These are phyloP conservation scores for Sicus ferrugineus DNA, from an alignment of 2,888 invertebrate species.

Conservation along the genomic window DNA sequence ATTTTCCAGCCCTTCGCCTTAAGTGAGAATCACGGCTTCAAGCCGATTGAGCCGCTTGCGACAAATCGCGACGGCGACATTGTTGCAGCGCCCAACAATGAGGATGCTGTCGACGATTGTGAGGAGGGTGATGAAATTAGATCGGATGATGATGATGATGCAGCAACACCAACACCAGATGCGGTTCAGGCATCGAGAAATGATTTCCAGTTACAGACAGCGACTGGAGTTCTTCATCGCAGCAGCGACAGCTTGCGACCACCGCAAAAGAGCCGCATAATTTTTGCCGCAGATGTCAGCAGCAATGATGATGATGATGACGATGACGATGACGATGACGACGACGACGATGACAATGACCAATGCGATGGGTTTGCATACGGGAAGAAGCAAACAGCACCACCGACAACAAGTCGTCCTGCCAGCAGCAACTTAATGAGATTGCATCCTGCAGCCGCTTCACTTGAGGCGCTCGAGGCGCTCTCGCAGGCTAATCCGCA, in stretches of 20 bases:
- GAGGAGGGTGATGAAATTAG: background rate
- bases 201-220: background rate
- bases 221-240: background rate
- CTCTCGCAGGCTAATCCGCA: conserved; percentile 56
- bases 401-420: background rate
- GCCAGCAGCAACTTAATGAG: conserved; percentile 9
- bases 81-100: background rate
- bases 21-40: conserved; percentile 61
- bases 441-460: conserved; percentile 48
- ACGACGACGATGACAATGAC: background rate
- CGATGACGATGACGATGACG: background rate
- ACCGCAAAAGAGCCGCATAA: background rate
- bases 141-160: background rate
- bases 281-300: background rate
- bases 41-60: conserved; percentile 59
- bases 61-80: background rate
- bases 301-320: background rate
- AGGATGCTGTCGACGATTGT: background rate
- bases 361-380: background rate
- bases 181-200: background rate
- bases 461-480: conserved; percentile 55
- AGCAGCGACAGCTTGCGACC: background rate
- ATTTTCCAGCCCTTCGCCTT: conserved; percentile 56
- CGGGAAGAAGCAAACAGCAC: background rate
- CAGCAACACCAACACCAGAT: conserved; percentile 21